Base-by-base conservation (phyloP, 2,113 vertebrate genomes). In the Ursus arctos region DNA sequence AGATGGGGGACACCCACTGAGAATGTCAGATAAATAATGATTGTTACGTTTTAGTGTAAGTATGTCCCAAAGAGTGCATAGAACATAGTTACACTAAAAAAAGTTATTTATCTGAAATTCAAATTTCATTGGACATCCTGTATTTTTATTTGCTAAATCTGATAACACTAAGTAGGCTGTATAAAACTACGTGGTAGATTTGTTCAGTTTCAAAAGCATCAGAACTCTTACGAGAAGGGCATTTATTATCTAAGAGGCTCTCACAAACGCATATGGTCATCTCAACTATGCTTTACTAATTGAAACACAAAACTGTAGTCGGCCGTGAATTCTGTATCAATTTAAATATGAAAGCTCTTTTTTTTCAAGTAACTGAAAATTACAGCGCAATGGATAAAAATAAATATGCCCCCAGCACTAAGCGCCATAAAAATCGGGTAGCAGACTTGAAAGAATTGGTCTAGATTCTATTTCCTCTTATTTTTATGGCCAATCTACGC, bases 131-230 rank as follows among this genome's bases (percentile, higher is more conserved):
- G 24, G 51, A n/a, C 19, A 55, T 61, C 15, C 26, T 36, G 3
- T 74, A 67, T 21, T 95, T 95, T 97, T 88, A 82, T 79, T 97
- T 87, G 59, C 24, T 91, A 57, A 87, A 67, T 72, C 65, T 90
- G 49, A 49, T n/a, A 40, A 94, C 7, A 16, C n/a, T 72, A 53
- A 95, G 31, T 79, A 88, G 49, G 21, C 31, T 94, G 16, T 95
- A 26, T 94, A 59, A 92, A 67, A 80, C 43, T 84, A 63, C 15
- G 36, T 31, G 36, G 33, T 87, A 24, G 28, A 82, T 87, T 59
- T 94, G n/a, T 65, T 92, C n/a, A 85, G 9, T 89, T 97, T 97
- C 43, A 31, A 83, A 97, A 97, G 67, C 33, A 72, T 85, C 53
- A 92, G 59, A 88, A 87, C 13, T 76, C 74, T 95, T 57, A 84